phyloP scores from a whole-genome alignment of 2,113 vertebrate genomes.

The Pygoscelis antarcticus region DNA sequence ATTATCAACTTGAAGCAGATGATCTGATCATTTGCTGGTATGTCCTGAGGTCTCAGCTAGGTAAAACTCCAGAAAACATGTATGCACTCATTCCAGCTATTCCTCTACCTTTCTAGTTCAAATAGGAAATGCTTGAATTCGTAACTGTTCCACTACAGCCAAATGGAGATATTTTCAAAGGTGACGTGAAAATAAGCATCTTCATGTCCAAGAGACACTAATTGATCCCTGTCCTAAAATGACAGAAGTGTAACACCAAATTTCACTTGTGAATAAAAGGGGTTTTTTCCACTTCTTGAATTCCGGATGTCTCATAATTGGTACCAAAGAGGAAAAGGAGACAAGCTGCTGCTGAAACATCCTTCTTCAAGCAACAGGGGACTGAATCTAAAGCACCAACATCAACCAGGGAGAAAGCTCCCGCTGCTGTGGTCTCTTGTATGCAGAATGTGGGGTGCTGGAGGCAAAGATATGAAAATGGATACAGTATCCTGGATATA shows the following conservation, averaged over 20 bases:
- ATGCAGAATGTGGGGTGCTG: not conserved
- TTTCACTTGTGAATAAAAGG: not conserved
- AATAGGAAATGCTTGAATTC: not conserved
- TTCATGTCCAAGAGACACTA: not conserved
- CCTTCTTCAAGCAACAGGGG: not conserved
- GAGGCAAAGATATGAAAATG: not conserved
- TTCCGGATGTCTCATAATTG: not conserved
- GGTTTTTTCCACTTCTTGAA: not conserved
- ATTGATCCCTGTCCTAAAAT: not conserved
- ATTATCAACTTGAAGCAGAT: not conserved
- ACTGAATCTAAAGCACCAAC: not conserved
- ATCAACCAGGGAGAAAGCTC: not conserved
- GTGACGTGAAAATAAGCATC: not conserved
- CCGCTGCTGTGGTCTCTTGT: not conserved
- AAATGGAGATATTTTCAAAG: not conserved
- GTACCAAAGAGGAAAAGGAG: not conserved
- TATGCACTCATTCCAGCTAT: not conserved
- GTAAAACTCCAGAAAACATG: not conserved
- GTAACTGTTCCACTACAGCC: not conserved
- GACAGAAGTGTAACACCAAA: not conserved
- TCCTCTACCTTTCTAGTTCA: not conserved
- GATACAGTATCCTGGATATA: not conserved
- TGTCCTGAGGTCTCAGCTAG: not conserved
- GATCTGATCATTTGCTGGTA: not conserved
- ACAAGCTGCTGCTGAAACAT: not conserved